phyloP scores from a whole-genome alignment of 2,797 vertebrate genomes.

The Columba guinea region DNA sequence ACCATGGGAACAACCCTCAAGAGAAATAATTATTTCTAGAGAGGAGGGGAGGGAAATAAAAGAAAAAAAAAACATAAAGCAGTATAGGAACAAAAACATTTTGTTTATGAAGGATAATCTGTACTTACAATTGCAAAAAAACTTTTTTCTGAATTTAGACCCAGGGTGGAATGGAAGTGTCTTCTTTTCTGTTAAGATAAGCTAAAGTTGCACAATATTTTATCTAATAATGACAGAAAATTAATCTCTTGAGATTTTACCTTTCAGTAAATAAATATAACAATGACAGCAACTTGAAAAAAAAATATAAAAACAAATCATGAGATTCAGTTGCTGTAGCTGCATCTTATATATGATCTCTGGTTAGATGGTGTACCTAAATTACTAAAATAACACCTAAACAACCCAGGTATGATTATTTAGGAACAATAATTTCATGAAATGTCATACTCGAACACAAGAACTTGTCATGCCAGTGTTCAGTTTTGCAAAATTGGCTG shows the following conservation, averaged over 20 bases:
- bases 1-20: neutral
- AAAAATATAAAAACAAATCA: neutral
- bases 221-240: neutral
- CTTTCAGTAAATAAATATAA: neutral
- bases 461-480: neutral
- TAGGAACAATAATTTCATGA: neutral
- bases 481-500: neutral
- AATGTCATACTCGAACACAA: neutral
- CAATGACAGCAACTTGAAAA: neutral
- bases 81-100: neutral
- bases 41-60: neutral
- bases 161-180: rapidly evolving
- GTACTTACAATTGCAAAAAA: neutral
- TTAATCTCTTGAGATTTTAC: neutral
- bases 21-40: neutral
- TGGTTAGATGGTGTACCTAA: neutral
- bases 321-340: neutral
- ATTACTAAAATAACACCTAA: neutral
- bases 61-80: neutral
- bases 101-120: neutral
- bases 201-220: neutral
- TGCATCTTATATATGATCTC: neutral
- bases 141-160: neutral
- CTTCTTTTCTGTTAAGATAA: neutral
- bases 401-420: neutral